Base-by-base conservation (phyloP, 2,113 vertebrate genomes). In the Xenotilapia leptura region DNA sequence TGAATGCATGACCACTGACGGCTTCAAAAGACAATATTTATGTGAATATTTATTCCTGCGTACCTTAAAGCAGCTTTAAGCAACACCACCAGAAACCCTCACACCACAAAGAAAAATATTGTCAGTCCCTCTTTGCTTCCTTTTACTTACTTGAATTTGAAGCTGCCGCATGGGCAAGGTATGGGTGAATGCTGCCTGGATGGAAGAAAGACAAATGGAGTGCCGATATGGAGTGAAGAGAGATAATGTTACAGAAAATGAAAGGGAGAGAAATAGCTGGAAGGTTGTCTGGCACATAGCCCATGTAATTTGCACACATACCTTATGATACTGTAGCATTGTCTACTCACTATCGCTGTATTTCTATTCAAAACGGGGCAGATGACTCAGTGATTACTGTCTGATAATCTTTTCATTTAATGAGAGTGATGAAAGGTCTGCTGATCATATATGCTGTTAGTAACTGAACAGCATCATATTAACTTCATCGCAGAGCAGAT, bases 131-230 rank as follows among this genome's bases (percentile, higher is more conserved):
- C 13, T 70, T 77, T 28, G 23, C 62, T 70, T 77, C 79, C 86
- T 82, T 91, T 55, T 84, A 98, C 97, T 98, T 97, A 98, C 97
- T 97, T 95, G 97, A 95, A 86, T 89, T 94, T 65, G 95, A 83
- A 83, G 96, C 95, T 85, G 97, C 94, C 89, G 97, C 94, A 58
- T 97, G 96, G 90, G 97, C 94, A 17, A 97, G 97, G 7, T 97
- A 97, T 54, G 97, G 97, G 87, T 98, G 97, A 92, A 96, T 92
- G 82, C 93, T 97, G 94, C 97, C 98, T 97, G 86, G 89, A 96
- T 93, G 86, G 90, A 92, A 93, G 83, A 94, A 92, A 93, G 85
- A 95, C 83, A 95, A 83, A 92, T 73, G 54, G 83, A 82, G 83
- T 87, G 53, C 89, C 83, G 79, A 83, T 77, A 55, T 89, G 85